A percentile compares a stretch with the other conserved stretches of the same genome.
Evolutionary conservation across 2,888 invertebrate genomes (phyloP).

Genomic region (Zele albiditarsus): DNA sequence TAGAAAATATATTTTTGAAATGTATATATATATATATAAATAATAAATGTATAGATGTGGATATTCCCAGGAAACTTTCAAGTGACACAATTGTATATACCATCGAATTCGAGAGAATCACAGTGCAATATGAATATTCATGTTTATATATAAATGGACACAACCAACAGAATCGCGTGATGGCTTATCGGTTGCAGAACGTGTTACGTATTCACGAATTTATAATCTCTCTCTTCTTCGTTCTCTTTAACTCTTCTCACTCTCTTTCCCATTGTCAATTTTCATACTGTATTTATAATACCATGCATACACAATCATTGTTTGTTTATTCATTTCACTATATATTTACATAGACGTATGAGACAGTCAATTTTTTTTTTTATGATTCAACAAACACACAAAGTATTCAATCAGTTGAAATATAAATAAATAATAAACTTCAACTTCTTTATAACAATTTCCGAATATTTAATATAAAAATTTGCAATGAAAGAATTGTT

Average conservation of each 20-base stretch:
- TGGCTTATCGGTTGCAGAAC: constrained; percentile 36
- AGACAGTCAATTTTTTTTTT: not conserved
- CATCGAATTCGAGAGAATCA: constrained; percentile 54
- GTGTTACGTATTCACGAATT: constrained; percentile 58
- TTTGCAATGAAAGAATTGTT: too few species aligned
- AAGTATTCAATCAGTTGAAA: too few species aligned
- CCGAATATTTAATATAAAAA: too few species aligned
- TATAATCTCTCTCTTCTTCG: constrained; percentile 50
- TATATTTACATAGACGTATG: not conserved
- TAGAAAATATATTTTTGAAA: not conserved
- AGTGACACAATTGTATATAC: constrained; percentile 17
- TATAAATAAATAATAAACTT: too few species aligned
- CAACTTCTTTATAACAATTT: too few species aligned
- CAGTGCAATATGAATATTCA: constrained; percentile 55
- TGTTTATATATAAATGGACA: constrained; percentile 48
- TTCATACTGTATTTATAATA: constrained; percentile 22
- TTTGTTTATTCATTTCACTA: constrained; percentile 8
- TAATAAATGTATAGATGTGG: not conserved
- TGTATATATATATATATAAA: not conserved
- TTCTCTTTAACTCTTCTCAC: not conserved
- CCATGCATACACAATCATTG: constrained; percentile 18
- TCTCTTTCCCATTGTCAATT: constrained; percentile 17
- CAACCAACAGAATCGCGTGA: constrained; percentile 43
- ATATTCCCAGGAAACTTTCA: not conserved
- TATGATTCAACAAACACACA: not conserved